Base-by-base conservation (phyloP, 1,140 invertebrate species). In the Calephelis nemesis region DNA sequence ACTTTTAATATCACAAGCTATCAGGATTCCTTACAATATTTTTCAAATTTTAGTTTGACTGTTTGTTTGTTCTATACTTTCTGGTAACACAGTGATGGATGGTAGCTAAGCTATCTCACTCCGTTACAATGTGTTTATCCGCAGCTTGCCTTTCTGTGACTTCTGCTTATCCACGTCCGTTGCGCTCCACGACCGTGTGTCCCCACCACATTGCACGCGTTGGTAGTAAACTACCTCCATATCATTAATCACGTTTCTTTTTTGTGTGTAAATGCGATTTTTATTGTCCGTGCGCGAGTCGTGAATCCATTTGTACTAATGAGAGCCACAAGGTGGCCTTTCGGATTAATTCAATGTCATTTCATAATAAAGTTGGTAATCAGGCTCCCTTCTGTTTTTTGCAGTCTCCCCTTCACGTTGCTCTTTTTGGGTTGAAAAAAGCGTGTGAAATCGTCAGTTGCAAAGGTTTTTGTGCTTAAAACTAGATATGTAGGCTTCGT, bases 211-310 rank as follows among this genome's bases (percentile, higher is more conserved):
- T 52, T 68, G 67, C 73, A 62, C 69, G 70, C 71, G 69, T 67
- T 74, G 70, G 47, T 73, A 67, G 76, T 75, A 74, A 77, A 81
- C 75, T 73, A 66, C 79, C 68, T 74, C 69, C 65, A 65, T 82
- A 77, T 90, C 88, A 88, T 90, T 87, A 90, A 88, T 90, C 88
- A 88, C 69, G 70, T 76, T 75, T 75, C 70, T 87, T 85, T 87
- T 82, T 85, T 58, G 70, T 81, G 72, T 78, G 80, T 88, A 84
- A 90, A 90, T 87, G 85, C 86, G 88, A 90, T 90, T 90, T 90
- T 90, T 87, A 88, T 88, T 88, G 79, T 85, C 73, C 77, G 72
- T 69, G 73, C 74, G 75, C 79, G 79, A 84, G 63, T 87, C 75
- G 76, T 80, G 84, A 77, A 75, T 86, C 82, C 85, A 87, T 90